Evolutionary conservation across 2,888 invertebrate species (phyloP).

Genomic region (Pilophorus perplexus): DNA sequence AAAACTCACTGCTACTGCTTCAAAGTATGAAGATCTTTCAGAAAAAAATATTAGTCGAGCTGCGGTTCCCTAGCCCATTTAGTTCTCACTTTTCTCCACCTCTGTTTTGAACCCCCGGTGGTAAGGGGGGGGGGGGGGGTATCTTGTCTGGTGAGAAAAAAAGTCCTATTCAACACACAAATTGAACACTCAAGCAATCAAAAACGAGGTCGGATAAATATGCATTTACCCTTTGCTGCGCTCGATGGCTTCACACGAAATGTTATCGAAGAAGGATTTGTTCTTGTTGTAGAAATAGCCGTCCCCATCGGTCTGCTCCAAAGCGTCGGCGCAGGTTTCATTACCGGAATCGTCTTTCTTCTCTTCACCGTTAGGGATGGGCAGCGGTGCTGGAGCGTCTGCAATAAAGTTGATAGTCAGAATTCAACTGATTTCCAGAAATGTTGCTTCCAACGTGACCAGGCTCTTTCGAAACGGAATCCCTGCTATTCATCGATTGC

Average conservation of each 20-base stretch:
- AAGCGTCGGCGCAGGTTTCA: constrained; percentile 78
- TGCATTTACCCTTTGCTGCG: constrained; percentile 64
- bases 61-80: too few species aligned
- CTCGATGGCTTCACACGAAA: constrained; percentile 96
- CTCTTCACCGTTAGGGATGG: constrained; percentile 28
- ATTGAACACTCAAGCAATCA: too few species aligned
- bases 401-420: neutral
- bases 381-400: constrained; percentile 27
- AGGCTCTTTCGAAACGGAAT: too few species aligned
- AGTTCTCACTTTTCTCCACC: too few species aligned
- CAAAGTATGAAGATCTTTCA: too few species aligned
- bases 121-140: too few species aligned
- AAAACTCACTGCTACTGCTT: too few species aligned
- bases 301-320: constrained; percentile 60
- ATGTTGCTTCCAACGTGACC: too few species aligned
- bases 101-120: too few species aligned
- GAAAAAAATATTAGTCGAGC: too few species aligned
- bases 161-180: neutral
- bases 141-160: neutral
- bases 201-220: neutral
- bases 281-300: constrained; percentile 83
- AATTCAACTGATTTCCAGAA: too few species aligned
- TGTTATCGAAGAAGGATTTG: constrained; percentile 98
- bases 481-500: too few species aligned
- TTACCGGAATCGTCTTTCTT: constrained; percentile 76